These are phyloP conservation scores for Anoplophora glabripennis DNA, from an alignment of 1,140 invertebrate genomes.

Conservation along the genomic window DNA sequence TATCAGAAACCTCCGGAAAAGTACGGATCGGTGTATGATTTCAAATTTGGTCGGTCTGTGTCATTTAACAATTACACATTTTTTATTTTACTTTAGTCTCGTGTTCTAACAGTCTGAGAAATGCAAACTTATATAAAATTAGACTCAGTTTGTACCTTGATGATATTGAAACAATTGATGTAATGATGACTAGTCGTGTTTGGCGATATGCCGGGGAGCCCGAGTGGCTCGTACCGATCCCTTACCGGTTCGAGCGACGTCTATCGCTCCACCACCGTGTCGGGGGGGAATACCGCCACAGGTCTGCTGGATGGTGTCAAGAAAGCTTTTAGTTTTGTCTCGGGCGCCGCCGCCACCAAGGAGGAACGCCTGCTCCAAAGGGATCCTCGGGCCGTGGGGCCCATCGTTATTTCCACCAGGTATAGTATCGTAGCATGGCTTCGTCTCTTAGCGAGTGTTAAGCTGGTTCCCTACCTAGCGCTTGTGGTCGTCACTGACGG, in stretches of 20 bases:
- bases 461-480: not conserved
- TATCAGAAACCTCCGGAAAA: too few relatives aligned
- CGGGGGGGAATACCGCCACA: conserved; percentile 53
- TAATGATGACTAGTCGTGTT: conserved; percentile 8
- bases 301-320: conserved; percentile 61
- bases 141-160: too few relatives aligned
- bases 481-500: not conserved
- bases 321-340: conserved; percentile 60
- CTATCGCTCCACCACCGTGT: conserved; percentile 63
- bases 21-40: too few relatives aligned
- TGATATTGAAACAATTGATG: conserved; percentile 6
- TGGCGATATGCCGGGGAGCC: conserved; percentile 51
- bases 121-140: too few relatives aligned
- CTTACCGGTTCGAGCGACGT: conserved; percentile 60
- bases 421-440: conserved; percentile 39
- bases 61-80: too few relatives aligned
- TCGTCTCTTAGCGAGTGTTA: conserved; percentile 7
- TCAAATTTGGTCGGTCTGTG: too few relatives aligned
- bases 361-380: conserved; percentile 56
- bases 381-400: conserved; percentile 34
- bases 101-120: too few relatives aligned
- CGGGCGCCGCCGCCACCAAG: conserved; percentile 47
- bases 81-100: too few relatives aligned
- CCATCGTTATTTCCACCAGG: conserved; percentile 55
- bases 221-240: conserved; percentile 62